phyloP scores from a whole-genome alignment of 23 tunicate species.

The Phallusia fumigata region DNA sequence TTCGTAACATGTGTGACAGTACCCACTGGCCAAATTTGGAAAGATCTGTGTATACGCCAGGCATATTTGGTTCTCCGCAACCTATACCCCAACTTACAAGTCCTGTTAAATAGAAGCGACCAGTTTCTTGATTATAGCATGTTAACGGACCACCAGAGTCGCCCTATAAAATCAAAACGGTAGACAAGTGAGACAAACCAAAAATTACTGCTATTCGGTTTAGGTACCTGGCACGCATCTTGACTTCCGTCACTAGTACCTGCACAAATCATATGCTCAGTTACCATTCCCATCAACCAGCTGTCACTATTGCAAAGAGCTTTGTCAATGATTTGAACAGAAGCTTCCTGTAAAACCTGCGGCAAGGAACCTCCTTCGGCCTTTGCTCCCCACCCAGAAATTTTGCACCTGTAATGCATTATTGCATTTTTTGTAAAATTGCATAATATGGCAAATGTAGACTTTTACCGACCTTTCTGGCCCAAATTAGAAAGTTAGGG shows the following conservation, averaged over 20 bases:
- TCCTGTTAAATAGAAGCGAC: conserved; percentile 47
- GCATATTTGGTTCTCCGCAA: conserved; percentile 83
- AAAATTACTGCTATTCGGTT: no score
- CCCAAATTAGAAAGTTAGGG: no score
- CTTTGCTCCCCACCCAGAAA: conserved; percentile 83
- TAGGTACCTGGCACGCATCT: conserved; percentile 79
- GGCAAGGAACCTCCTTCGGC: conserved; percentile 44
- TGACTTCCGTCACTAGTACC: conserved; percentile 73
- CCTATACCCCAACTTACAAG: conserved; percentile 97
- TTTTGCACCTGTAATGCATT: conserved; percentile 35
- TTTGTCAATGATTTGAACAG: conserved; percentile 44
- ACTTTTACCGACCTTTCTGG: no score
- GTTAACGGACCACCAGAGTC: conserved; percentile 96
- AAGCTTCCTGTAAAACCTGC: conserved; percentile 28
- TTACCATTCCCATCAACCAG: conserved; percentile 77
- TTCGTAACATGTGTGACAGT: conserved; percentile 4
- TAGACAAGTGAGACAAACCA: not conserved
- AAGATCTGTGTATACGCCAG: conserved; percentile 85
- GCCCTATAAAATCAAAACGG: conserved; percentile 38
- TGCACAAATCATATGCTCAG: conserved; percentile 66
- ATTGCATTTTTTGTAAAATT: not conserved
- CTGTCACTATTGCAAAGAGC: conserved; percentile 53
- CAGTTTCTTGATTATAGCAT: conserved; percentile 28
- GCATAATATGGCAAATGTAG: no score
- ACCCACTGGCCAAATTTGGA: conserved; percentile 49